Evolutionary conservation across 2,888 invertebrate genomes (phyloP).

Genomic region (Drosophila anomelani): DNA sequence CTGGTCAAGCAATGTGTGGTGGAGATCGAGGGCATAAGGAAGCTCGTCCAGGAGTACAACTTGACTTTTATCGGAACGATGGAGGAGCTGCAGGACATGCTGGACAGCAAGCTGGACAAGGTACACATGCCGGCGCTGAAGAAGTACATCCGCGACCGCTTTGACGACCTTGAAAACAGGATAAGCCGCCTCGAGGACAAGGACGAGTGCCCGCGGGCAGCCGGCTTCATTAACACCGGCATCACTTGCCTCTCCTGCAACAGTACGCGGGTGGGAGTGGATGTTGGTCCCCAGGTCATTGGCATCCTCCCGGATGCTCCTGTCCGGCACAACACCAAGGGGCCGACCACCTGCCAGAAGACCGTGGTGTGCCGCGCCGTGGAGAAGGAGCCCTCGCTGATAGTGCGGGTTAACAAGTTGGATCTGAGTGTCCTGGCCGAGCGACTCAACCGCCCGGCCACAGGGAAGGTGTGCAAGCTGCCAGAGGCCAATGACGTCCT

Average conservation of each 20-base stretch:
- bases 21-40: constrained; percentile 70
- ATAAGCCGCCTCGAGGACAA: constrained; percentile 59
- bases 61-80: constrained; percentile 76
- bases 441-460: constrained; percentile 52
- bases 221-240: constrained; percentile 73
- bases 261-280: constrained; percentile 68
- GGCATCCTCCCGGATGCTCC: constrained; percentile 54
- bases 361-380: constrained; percentile 48
- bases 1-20: constrained; percentile 75
- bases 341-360: constrained; percentile 55
- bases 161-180: constrained; percentile 62
- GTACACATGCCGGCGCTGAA: constrained; percentile 82
- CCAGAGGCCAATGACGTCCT: constrained; percentile 71
- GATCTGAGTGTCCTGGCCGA: constrained; percentile 54
- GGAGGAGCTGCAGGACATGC: constrained; percentile 84
- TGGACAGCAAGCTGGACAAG: constrained; percentile 83
- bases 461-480: constrained; percentile 64
- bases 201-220: constrained; percentile 76
- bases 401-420: constrained; percentile 73
- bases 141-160: constrained; percentile 73
- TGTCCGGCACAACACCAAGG: background rate
- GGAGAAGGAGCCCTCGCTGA: constrained; percentile 67
- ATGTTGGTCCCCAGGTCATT: constrained; percentile 56
- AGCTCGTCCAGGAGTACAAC: constrained; percentile 60
- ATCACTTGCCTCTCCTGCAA: constrained; percentile 80